These are phyloP conservation scores for Etheostoma spectabile DNA, from an alignment of 2,113 vertebrate species.

Conservation along the genomic window DNA sequence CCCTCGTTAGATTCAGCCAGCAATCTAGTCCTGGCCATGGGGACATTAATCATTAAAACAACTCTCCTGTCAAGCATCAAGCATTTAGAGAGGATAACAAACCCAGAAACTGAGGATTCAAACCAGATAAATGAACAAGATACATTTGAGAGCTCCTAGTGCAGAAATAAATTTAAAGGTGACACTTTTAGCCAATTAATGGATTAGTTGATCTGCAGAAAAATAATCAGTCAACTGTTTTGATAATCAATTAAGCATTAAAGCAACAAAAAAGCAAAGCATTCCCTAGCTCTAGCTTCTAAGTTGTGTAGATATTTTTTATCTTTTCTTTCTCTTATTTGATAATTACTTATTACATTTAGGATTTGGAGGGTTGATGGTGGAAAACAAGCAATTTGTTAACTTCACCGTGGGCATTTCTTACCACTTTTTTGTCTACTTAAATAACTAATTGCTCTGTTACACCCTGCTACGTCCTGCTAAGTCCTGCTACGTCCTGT, in stretches of 20 bases:
- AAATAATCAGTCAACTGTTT: background rate
- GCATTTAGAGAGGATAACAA: background rate
- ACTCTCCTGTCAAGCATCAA: background rate
- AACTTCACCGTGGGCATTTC: background rate
- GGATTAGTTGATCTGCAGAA: background rate
- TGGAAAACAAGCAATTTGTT: background rate
- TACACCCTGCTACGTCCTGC: too few species aligned
- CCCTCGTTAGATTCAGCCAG: conserved; percentile 90
- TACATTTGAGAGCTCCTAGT: background rate
- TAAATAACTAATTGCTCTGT: too few species aligned
- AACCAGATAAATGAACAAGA: background rate
- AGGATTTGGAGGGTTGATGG: background rate
- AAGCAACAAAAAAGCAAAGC: background rate
- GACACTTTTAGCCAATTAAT: background rate
- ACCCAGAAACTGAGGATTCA: background rate
- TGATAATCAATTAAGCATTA: too few species aligned
- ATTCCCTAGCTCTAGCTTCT: background rate
- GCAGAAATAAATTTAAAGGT: background rate
- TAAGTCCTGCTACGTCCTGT: too few species aligned
- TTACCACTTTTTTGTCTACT: background rate
- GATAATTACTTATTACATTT: background rate
- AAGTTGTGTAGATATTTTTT: too few species aligned
- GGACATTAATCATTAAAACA: conserved; percentile 1
- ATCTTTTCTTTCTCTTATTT: background rate
- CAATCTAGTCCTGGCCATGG: conserved; percentile 84